These are phyloP conservation scores for Magallana gigas DNA, from an alignment of 1,140 invertebrate genomes.

Conservation along the genomic window DNA sequence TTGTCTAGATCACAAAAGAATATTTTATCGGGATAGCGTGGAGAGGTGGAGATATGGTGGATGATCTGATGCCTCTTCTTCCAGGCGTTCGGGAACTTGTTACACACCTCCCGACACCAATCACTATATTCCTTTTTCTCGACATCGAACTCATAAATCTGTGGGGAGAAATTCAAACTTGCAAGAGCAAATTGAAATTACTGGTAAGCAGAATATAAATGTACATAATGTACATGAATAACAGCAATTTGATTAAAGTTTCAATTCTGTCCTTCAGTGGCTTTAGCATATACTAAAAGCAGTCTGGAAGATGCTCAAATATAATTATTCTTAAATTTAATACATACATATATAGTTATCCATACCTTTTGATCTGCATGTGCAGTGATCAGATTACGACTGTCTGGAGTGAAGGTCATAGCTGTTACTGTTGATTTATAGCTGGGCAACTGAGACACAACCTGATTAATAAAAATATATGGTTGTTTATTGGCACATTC, in stretches of 20 bases:
- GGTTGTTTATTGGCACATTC: too few species aligned
- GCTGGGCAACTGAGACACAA: constrained; percentile 58
- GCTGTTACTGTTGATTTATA: constrained; percentile 64
- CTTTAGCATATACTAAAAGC: too few species aligned
- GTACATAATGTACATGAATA: too few species aligned
- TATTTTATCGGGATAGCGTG: constrained; percentile 82
- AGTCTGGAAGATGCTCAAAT: neutral
- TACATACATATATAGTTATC: neutral
- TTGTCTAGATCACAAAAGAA: constrained; percentile 84
- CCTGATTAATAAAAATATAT: constrained; percentile 48
- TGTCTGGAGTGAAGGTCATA: constrained; percentile 61
- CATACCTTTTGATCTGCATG: constrained; percentile 69
- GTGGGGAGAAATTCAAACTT: constrained; percentile 19
- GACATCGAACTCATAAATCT: constrained; percentile 70
- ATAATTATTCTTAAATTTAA: neutral
- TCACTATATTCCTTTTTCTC: constrained; percentile 64
- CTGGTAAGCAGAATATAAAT: too few species aligned
- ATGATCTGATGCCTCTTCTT: constrained; percentile 60
- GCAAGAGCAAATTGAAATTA: too few species aligned
- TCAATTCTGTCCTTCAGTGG: too few species aligned
- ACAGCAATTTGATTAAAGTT: too few species aligned
- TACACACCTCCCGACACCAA: constrained; percentile 64
- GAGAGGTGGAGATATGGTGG: constrained; percentile 54
- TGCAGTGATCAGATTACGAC: constrained; percentile 57
- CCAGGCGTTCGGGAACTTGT: constrained; percentile 64